Conservation (phyloP, 2,888 invertebrate species). For the Agonopterix alstromeriana region DNA sequence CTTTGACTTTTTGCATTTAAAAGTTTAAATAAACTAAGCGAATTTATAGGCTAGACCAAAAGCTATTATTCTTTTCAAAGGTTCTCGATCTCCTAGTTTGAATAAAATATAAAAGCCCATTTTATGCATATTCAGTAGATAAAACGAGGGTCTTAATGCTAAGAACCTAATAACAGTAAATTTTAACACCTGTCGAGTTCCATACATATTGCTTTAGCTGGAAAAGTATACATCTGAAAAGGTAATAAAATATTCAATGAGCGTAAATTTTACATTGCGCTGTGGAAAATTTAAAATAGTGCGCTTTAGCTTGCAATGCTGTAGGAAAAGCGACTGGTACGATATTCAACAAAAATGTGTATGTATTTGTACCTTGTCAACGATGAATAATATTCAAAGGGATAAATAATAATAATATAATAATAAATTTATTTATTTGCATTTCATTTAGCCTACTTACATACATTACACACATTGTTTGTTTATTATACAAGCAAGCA, state of each 20-base stretch:
- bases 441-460: no score
- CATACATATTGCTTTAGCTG: constrained; percentile 12
- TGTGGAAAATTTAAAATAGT: no score
- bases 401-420: no score
- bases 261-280: constrained; percentile 30
- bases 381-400: no score
- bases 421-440: no score
- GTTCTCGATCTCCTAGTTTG: no score
- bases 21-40: no score
- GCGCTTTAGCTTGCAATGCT: no score
- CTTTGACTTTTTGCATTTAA: no score
- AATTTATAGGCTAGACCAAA: neutral
- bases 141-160: constrained; percentile 16
- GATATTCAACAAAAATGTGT: neutral
- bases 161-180: constrained; percentile 29
- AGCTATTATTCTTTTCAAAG: no score
- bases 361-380: neutral
- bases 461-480: no score
- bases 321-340: neutral
- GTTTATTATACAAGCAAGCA: no score
- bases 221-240: constrained; percentile 8
- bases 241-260: constrained; percentile 43
- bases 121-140: constrained; percentile 18
- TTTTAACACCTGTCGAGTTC: constrained; percentile 22
- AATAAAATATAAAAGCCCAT: constrained; percentile 1